phyloP scores from a whole-genome alignment of 2,888 invertebrate species.

The Eucera pruinosa region DNA sequence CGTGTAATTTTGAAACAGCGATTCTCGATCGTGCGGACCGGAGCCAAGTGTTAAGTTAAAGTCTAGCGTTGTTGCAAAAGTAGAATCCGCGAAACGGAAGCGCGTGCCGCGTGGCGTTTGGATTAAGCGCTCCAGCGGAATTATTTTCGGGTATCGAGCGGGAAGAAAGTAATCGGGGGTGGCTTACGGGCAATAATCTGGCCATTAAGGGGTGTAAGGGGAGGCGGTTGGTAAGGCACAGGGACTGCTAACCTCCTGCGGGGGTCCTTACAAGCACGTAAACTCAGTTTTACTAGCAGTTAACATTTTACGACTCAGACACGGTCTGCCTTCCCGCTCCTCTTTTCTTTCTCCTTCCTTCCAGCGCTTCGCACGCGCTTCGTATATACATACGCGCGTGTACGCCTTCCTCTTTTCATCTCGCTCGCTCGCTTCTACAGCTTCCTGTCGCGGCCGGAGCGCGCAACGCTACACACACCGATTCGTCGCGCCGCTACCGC shows the following conservation, averaged over 20 bases:
- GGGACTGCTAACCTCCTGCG: conserved; percentile 73
- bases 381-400: too few relatives aligned
- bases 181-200: conserved; percentile 81
- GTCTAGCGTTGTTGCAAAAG: too few relatives aligned
- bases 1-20: too few relatives aligned
- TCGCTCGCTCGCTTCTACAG: too few relatives aligned
- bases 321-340: conserved; percentile 73
- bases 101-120: conserved; percentile 6
- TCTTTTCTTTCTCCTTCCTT: conserved; percentile 14
- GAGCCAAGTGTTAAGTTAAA: too few relatives aligned
- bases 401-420: too few relatives aligned
- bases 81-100: neutral
- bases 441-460: conserved; percentile 43
- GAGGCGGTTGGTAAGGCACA: conserved; percentile 60
- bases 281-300: conserved; percentile 84
- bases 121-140: conserved; percentile 58
- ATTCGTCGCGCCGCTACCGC: conserved; percentile 11
- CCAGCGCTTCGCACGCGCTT: too few relatives aligned
- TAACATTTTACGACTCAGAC: conserved; percentile 83
- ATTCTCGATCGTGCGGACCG: too few relatives aligned
- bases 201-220: conserved; percentile 79
- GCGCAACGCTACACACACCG: too few relatives aligned
- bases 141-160: conserved; percentile 63
- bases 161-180: conserved; percentile 59
- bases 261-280: conserved; percentile 84